These are phyloP conservation scores for Apogon talboti DNA, from an alignment of 2,797 vertebrate genomes.

Conservation along the genomic window DNA sequence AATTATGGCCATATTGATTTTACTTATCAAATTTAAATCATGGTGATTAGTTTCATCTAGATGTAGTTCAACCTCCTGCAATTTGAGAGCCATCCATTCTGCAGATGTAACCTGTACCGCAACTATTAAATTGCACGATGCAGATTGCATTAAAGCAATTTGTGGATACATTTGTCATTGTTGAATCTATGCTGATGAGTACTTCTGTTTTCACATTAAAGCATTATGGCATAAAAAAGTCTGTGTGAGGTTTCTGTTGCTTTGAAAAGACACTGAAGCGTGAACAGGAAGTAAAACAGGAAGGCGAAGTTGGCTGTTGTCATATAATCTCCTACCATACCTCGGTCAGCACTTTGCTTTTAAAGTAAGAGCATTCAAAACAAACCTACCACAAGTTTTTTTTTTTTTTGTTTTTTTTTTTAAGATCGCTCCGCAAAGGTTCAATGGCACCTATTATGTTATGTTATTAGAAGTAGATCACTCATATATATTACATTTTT, in stretches of 20 bases:
- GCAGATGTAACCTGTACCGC: too few species aligned
- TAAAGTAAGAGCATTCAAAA: constrained; percentile 57
- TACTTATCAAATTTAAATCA: background rate
- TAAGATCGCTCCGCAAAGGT: background rate
- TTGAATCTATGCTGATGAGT: background rate
- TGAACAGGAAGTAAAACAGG: constrained; percentile 76
- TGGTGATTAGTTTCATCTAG: background rate
- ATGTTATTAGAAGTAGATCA: background rate
- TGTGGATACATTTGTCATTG: background rate
- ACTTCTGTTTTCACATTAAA: constrained; percentile 3
- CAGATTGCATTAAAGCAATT: background rate
- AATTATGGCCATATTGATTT: too few species aligned
- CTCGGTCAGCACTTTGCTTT: constrained; percentile 50
- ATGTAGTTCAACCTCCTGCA: background rate
- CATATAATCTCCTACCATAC: constrained; percentile 45
- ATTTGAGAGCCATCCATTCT: background rate
- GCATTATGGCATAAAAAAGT: background rate
- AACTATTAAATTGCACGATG: background rate
- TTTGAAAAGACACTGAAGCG: constrained; percentile 32
- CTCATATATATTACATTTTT: too few species aligned
- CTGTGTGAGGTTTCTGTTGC: constrained; percentile 5
- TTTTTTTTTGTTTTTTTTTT: too few species aligned
- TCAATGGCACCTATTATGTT: background rate
- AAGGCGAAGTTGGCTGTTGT: constrained; percentile 52
- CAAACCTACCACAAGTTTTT: too few species aligned